Evolutionary conservation across 2,113 vertebrate species (phyloP).

Genomic region (Rissa tridactyla): DNA sequence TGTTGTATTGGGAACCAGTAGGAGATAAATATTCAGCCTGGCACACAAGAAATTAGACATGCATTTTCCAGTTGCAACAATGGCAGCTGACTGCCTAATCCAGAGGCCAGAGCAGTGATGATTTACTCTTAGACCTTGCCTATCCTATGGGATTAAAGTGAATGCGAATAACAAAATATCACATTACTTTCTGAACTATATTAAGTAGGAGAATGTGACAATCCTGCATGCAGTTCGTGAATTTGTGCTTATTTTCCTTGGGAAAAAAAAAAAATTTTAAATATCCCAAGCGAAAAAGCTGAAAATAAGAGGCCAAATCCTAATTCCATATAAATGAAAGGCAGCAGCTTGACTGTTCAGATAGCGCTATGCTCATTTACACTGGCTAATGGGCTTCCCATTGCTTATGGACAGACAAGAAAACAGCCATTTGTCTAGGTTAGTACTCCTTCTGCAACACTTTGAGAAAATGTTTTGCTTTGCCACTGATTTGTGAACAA

Average conservation of each 20-base stretch:
- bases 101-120: background rate
- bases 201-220: background rate
- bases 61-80: conserved; percentile 53
- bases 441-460: conserved; percentile 7
- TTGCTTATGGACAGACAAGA: conserved; percentile 34
- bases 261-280: background rate
- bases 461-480: conserved; percentile 46
- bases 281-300: background rate
- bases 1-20: conserved; percentile 24
- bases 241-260: background rate
- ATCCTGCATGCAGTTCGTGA: background rate
- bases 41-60: conserved; percentile 64
- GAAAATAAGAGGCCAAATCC: background rate
- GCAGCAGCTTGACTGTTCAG: background rate
- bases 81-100: conserved; percentile 20
- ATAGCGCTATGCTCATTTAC: conserved; percentile 25
- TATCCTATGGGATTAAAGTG: background rate
- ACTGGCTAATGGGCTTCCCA: conserved; percentile 34
- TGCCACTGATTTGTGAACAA: conserved; percentile 36
- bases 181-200: background rate
- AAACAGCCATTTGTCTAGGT: conserved; percentile 23
- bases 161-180: background rate
- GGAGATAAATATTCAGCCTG: conserved; percentile 45
- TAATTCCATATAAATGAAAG: background rate
- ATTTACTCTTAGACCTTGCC: background rate